Percentiles rank a stretch among this genome's conserved stretches.
Conservation (phyloP, 2,113 vertebrate species). For the Pionites leucogaster region DNA sequence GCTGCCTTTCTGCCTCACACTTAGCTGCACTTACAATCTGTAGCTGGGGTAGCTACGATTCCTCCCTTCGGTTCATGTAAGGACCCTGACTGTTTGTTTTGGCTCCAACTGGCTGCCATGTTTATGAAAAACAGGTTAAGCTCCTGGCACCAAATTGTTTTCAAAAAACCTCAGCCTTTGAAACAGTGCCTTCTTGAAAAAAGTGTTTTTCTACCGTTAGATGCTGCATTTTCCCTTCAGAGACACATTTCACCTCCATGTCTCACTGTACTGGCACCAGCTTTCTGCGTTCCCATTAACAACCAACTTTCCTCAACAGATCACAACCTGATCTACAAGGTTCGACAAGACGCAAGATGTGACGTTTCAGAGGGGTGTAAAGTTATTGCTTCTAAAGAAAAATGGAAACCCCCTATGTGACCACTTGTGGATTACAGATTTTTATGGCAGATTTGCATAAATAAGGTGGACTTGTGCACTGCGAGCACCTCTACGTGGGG, state of each 20-base stretch:
- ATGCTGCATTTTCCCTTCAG: constrained; percentile 46
- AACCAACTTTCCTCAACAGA: neutral
- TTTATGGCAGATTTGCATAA: neutral
- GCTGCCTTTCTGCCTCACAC: neutral
- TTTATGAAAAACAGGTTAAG: constrained; percentile 85
- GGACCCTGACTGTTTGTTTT: constrained; percentile 72
- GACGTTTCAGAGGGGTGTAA: neutral
- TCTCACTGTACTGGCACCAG: neutral
- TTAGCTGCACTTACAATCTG: neutral
- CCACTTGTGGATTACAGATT: neutral
- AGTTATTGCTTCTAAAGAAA: neutral
- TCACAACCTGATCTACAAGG: neutral
- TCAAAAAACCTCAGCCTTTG: constrained; percentile 63
- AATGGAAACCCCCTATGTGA: neutral
- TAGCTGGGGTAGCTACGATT: constrained; percentile 37
- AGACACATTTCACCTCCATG: constrained; percentile 14
- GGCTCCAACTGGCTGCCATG: constrained; percentile 64
- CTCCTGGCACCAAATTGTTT: constrained; percentile 79
- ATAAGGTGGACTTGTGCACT: neutral
- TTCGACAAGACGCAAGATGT: neutral
- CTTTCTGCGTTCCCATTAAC: neutral
- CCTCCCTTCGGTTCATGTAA: constrained; percentile 73
- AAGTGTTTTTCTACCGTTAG: constrained; percentile 46
- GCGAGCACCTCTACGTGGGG: neutral
- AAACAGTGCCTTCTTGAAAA: constrained; percentile 46